A percentile compares a stretch with the other conserved stretches of the same genome.
Conservation (phyloP, 2,797 vertebrate species). For the Gorsachius magnificus region DNA sequence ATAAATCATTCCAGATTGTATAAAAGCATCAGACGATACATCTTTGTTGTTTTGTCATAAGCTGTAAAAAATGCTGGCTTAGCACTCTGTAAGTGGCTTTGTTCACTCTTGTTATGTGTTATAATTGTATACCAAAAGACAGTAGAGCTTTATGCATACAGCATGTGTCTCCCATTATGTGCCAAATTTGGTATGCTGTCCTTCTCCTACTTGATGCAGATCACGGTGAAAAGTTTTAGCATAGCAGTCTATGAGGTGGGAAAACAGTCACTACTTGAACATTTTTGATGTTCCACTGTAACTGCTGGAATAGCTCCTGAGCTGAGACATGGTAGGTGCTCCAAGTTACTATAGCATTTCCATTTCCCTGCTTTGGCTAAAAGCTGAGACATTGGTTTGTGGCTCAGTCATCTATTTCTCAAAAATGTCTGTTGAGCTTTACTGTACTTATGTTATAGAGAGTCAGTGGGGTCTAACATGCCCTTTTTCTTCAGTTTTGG, state of each 20-base stretch:
- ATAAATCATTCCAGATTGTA: slow-evolving; percentile 26
- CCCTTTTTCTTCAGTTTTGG: not conserved
- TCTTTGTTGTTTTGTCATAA: slow-evolving; percentile 40
- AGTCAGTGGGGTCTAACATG: not conserved
- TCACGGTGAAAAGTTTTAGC: not conserved
- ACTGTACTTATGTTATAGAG: not conserved
- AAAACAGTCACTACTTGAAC: not conserved
- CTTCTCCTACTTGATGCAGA: not conserved
- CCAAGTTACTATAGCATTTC: not conserved
- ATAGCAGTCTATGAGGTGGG: not conserved
- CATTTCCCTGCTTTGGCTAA: not conserved
- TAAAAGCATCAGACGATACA: slow-evolving; percentile 15
- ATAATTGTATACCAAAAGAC: not conserved
- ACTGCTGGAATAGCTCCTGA: not conserved
- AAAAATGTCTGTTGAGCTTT: not conserved
- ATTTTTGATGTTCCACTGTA: not conserved
- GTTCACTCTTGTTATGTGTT: not conserved
- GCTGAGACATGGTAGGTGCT: not conserved
- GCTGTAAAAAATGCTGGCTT: slow-evolving; percentile 3
- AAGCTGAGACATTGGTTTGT: not conserved
- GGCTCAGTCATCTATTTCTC: not conserved
- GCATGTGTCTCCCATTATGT: not conserved
- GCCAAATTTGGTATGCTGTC: not conserved
- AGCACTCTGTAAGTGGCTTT: not conserved
- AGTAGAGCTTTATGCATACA: not conserved